A percentile compares a stretch with the other conserved stretches of the same genome.
phyloP scores from a whole-genome alignment of 2,888 invertebrate genomes.

The Urechis unicinctus region DNA sequence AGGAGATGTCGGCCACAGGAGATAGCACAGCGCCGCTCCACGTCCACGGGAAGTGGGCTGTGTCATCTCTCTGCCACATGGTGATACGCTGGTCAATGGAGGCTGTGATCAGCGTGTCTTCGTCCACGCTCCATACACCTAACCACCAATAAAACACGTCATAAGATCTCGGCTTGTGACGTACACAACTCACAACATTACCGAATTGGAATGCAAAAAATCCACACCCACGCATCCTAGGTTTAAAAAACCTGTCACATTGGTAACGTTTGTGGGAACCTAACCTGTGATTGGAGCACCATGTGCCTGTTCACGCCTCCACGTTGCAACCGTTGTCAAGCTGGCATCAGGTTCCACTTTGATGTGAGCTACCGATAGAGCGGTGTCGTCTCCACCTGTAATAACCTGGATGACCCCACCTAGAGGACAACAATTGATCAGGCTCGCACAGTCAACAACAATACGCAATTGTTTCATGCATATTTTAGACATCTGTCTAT shows the following conservation, averaged over 20 bases:
- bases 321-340: not conserved
- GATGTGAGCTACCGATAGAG: not conserved
- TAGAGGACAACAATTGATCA: too few relatives aligned
- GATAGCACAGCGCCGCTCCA: not conserved
- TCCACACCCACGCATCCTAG: too few relatives aligned
- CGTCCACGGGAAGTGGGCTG: not conserved
- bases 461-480: too few relatives aligned
- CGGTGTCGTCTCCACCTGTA: not conserved
- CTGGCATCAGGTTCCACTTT: not conserved
- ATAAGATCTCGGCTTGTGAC: too few relatives aligned
- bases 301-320: not conserved
- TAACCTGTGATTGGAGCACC: not conserved
- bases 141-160: too few relatives aligned
- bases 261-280: not conserved
- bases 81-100: not conserved
- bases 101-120: not conserved
- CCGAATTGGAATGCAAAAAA: too few relatives aligned
- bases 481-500: too few relatives aligned
- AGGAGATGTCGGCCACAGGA: not conserved
- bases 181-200: too few relatives aligned
- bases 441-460: too few relatives aligned
- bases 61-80: not conserved
- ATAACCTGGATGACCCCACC: not conserved
- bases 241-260: not conserved
- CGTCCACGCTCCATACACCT: not conserved